Evolutionary conservation across 2,888 invertebrate species (phyloP), one percentile per base, ranked within the genome.

Genomic region (Ophonus ardosiacus): DNA sequence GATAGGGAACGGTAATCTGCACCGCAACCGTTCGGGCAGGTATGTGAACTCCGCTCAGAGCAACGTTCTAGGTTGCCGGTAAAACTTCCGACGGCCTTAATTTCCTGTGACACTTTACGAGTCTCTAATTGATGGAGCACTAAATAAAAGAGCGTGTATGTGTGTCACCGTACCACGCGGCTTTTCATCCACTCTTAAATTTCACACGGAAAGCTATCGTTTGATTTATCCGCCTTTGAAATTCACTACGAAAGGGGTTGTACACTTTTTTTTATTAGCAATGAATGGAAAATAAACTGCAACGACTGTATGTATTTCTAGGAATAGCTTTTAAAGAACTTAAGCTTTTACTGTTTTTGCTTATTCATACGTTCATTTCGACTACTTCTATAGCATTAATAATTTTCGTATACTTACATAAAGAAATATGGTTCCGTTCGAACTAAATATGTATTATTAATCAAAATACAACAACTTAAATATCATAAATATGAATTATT

Each of bases 91-190:
- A 15, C 59, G 57, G 61, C 80, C 80, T 80, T 80, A 80, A 80
- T 80, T 80, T 80, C 63, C 61, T 61, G 80, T 80, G 80, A 80
- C 80, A 80, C 43, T 80, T 80, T 80, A 80, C 80, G 80, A 80
- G 80, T 38, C 80, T 80, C 80, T 80, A 80, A 80, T 80, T 80
- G 80, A 80, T 80, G 80, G 80, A 80, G 80, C 80, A 80, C 80
- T 61, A 80, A 80, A 80, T 80, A 80, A 61, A 80, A 80, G 80
- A 59, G 80, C 38, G 61, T 80, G 61, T 59, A 61, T 61, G 61
- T 59, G 80, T 80, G 80, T 80, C 80, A 61, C 80, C 61, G 61
- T 59, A 31, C 40, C 61, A 10, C 5, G 59, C 15, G 38, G 57
- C 57, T 57, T 76, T 78, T 80, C 61, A 61, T 31, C 61, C 43